Evolutionary conservation across 2,113 vertebrate genomes (phyloP), one percentile per base, ranked within the genome.

Genomic region (Callocephalon fimbriatum): DNA sequence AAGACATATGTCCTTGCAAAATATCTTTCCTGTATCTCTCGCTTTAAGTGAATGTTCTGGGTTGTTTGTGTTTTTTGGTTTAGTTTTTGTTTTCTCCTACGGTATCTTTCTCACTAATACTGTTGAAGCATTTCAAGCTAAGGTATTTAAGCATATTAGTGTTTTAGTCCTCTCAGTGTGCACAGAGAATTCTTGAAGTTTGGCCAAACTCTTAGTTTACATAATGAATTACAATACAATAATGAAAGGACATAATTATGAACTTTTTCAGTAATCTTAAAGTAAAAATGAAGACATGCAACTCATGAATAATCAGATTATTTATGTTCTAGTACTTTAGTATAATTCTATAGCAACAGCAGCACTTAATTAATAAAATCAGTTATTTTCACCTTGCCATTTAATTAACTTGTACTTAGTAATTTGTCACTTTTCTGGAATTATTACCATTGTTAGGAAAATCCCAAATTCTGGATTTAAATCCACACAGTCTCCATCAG

Each of bases 391-490:
- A 94, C 68, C 14, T 65, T 77, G 7, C 4, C 53, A 44, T 62
- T 38, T 56, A 87, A 58, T 45, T 56, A 86, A 58, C 8, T 78
- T 67, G 21, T 61, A 82, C 17, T 53, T 40, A 51, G 51, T 58
- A 82, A 76, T 86, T 77, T 47, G 6, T 50, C n/a, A 86, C 22
- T 76, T 90, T 15, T 67, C 42, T 53, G 8, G 29, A 90, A 94
- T 38, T 94, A 81, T 71, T 78, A 80, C 48, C 99, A 99, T 99
- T 72, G 99, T 99, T 86, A 99, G 96, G 97, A 99, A 99, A 98
- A 99, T 99, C 91, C 99, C 99, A 92, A 99, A 99, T 95, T 99
- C 99, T 45, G 98, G 98, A 93, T 99, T 99, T 98, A 99, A 98
- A 95, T 99, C 98, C 32, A 99, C 99, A 63, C 97, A 74, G 74